These are phyloP conservation scores for Decapterus maruadsi DNA, from an alignment of 2,797 vertebrate species.

Conservation along the genomic window DNA sequence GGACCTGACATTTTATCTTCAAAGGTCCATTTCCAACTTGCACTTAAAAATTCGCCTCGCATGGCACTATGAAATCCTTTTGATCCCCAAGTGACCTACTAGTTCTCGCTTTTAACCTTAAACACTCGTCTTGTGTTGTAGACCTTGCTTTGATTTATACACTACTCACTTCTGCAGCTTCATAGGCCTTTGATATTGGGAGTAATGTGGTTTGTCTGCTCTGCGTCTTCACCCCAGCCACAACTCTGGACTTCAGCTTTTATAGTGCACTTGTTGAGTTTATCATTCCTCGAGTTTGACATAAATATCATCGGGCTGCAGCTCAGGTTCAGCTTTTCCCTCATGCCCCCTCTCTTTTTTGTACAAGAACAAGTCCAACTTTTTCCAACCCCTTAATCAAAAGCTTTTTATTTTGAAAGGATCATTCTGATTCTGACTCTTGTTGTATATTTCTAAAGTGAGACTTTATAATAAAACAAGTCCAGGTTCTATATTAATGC, in stretches of 20 bases:
- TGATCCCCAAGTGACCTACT: slow-evolving; percentile 57
- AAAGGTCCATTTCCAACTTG: slow-evolving; percentile 62
- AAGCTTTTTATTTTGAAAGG: not conserved
- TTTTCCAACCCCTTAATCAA: not conserved
- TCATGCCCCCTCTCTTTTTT: not conserved
- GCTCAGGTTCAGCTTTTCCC: not conserved
- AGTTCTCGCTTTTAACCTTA: slow-evolving; percentile 61
- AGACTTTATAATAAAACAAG: no score
- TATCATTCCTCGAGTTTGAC: slow-evolving; percentile 23
- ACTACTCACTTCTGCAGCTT: slow-evolving; percentile 16
- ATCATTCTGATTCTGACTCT: not conserved
- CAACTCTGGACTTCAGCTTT: slow-evolving; percentile 29
- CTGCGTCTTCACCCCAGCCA: slow-evolving; percentile 6
- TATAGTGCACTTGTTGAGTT: slow-evolving; percentile 11
- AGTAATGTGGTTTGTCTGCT: slow-evolving; percentile 40
- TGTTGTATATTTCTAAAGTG: not conserved
- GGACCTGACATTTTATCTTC: slow-evolving; percentile 63
- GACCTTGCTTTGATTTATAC: slow-evolving; percentile 57
- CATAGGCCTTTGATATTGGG: slow-evolving; percentile 34
- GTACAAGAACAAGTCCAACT: slow-evolving; percentile 14
- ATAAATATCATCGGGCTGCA: slow-evolving; percentile 39
- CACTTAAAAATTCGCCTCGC: slow-evolving; percentile 59
- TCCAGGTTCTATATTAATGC: no score
- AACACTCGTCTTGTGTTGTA: slow-evolving; percentile 35
- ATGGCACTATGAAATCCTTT: slow-evolving; percentile 52